Base-by-base conservation (phyloP, 2,113 vertebrate species). In the Marmota monax region DNA sequence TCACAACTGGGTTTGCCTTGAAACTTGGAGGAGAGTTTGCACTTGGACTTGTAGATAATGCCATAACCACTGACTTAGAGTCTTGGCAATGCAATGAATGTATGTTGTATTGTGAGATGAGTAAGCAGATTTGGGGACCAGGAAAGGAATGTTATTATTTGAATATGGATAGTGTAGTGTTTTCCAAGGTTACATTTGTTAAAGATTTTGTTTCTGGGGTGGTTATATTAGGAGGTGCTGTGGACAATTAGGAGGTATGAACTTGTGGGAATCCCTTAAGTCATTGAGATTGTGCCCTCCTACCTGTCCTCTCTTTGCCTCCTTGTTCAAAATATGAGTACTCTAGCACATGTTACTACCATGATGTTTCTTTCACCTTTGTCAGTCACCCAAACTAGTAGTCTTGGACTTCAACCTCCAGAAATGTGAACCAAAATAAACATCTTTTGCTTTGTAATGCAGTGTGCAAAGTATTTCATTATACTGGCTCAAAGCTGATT, bases 161-260 rank as follows among this genome's bases (percentile, higher is more conserved):
- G 34, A 76, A 51, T 32, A 25, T 51, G 4, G 20, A 23, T 51
- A n/a, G 34, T n/a, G 18, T 18, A n/a, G 45, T n/a, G 29, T 18
- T 20, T 17, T 82, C 27, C 51, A 65, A 67, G 34, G 14, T 17
- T 13, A 5, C 18, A 34, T 18, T 1, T 42, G 16, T 69, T n/a
- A 34, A 34, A 84, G 5, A 9, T 48, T 65, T 51, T 23, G 1
- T 14, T 2, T 27, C 20, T 11, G 23, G n/a, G 7, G 12, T 67
- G 7, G 5, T 25, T 53, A 16, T 42, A 65, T 16, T 39, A n/a
- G 16, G 1, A 65, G 1, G 11, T 34, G 3, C 9, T 27, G 1
- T 29, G 23, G 11, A 37, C 4, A 7, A 76, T 48, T 20, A 84
- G 27, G 70, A 65, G 45, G 11, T 69, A 3, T 29, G 18, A 23